Conservation (phyloP, 2,888 invertebrate genomes). For the Caradrina clavipalpis region DNA sequence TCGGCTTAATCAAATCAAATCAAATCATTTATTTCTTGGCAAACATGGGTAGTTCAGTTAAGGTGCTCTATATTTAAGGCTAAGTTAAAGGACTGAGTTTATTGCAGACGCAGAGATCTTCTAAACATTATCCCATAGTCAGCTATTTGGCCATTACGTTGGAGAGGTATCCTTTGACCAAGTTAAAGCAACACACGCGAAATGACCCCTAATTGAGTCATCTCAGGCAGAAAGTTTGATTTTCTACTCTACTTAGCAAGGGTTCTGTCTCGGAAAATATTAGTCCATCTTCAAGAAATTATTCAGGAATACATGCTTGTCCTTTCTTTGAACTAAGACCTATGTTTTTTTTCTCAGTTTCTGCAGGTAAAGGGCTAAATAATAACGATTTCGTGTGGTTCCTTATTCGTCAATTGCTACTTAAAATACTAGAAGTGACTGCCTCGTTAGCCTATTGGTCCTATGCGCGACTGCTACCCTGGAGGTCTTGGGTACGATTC, state of each 20-base stretch:
- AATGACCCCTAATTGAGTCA: conserved; percentile 1
- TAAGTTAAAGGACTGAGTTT: not conserved
- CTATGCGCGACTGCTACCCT: too few relatives aligned
- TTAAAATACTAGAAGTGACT: too few relatives aligned
- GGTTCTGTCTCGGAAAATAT: not conserved
- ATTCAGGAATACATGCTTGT: not conserved
- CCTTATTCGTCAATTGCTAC: too few relatives aligned
- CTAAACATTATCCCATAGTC: not conserved
- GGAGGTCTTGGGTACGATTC: too few relatives aligned
- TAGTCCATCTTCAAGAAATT: not conserved
- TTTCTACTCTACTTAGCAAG: conserved; percentile 11
- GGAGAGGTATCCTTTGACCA: not conserved
- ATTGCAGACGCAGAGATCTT: too few relatives aligned
- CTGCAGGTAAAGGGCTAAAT: too few relatives aligned
- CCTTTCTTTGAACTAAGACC: not conserved
- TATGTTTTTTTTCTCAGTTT: not conserved
- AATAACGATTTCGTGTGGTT: too few relatives aligned
- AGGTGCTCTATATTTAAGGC: too few relatives aligned
- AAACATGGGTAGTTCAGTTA: too few relatives aligned
- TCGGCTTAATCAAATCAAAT: too few relatives aligned
- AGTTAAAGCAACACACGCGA: not conserved
- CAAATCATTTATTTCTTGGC: too few relatives aligned
- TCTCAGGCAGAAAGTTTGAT: conserved; percentile 21
- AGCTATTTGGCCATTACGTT: not conserved
- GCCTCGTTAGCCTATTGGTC: too few relatives aligned